Conservation (phyloP, 92 coral and sea anemone species). For the Virgularia gustaviana region DNA sequence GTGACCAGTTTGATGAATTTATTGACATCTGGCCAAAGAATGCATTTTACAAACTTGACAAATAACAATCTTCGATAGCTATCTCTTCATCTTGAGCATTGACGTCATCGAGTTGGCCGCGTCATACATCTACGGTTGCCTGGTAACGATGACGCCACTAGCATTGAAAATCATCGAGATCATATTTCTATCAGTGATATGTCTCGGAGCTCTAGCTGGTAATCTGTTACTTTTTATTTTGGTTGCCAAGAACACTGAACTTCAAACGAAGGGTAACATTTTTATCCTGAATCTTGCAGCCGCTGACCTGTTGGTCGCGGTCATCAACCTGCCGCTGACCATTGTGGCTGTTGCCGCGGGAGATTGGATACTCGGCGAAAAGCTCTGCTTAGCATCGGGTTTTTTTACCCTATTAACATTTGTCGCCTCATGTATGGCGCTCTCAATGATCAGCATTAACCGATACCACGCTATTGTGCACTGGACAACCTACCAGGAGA, state of each 20-base stretch:
- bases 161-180: constrained; percentile 23
- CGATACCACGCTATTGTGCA: constrained; percentile 73
- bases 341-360: constrained; percentile 49
- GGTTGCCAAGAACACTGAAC: constrained; percentile 41
- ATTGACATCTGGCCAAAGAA: too few species aligned
- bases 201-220: constrained; percentile 52
- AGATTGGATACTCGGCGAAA: constrained; percentile 61
- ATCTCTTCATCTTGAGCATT: too few species aligned
- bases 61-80: too few species aligned
- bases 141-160: too few species aligned
- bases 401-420: constrained; percentile 75
- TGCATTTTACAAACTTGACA: too few species aligned
- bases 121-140: too few species aligned
- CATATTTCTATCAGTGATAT: constrained; percentile 13
- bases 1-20: too few species aligned
- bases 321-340: constrained; percentile 83
- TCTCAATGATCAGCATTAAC: constrained; percentile 80
- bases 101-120: too few species aligned
- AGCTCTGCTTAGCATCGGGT: constrained; percentile 63
- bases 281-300: constrained; percentile 77
- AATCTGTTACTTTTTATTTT: constrained; percentile 61
- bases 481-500: constrained; percentile 65
- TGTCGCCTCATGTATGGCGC: constrained; percentile 74
- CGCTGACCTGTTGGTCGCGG: constrained; percentile 80
- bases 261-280: constrained; percentile 64